A percentile compares a stretch with the other conserved stretches of the same genome.
phyloP scores from a whole-genome alignment of 1,140 invertebrate genomes.

The Portunus trituberculatus region DNA sequence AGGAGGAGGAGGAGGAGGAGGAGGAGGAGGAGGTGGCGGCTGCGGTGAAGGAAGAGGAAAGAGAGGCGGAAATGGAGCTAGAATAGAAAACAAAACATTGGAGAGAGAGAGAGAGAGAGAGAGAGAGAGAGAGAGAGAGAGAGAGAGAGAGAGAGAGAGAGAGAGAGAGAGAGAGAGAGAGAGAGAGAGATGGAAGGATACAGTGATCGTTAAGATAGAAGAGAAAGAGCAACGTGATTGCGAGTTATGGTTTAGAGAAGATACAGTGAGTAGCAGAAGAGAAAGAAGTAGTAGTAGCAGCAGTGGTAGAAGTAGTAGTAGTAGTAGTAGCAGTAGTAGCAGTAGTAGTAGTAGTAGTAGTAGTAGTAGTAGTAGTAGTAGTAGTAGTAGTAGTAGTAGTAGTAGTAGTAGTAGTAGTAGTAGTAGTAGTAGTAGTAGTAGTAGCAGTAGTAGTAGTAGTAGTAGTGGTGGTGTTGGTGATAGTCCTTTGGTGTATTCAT shows the following conservation, averaged over 20 bases:
- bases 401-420: neutral
- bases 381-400: too few relatives aligned
- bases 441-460: neutral
- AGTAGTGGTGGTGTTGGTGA: too few relatives aligned
- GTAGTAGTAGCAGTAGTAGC: neutral
- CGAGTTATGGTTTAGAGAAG: neutral
- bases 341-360: too few relatives aligned
- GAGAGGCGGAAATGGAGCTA: too few relatives aligned
- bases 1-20: neutral
- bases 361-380: too few relatives aligned
- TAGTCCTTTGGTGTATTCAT: too few relatives aligned
- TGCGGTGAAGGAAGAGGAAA: too few relatives aligned
- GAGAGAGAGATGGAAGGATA: neutral
- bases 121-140: too few relatives aligned
- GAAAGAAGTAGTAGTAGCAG: neutral
- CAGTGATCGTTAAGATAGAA: neutral
- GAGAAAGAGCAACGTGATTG: neutral
- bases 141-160: too few relatives aligned
- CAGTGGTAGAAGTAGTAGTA: neutral
- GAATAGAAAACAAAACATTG: too few relatives aligned
- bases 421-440: neutral
- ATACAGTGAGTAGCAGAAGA: neutral
- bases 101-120: too few relatives aligned
- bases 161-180: too few relatives aligned
- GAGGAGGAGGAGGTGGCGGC: neutral